Evolutionary conservation across 1,140 invertebrate species (phyloP).

Genomic region (Diachasmimorpha longicaudata): DNA sequence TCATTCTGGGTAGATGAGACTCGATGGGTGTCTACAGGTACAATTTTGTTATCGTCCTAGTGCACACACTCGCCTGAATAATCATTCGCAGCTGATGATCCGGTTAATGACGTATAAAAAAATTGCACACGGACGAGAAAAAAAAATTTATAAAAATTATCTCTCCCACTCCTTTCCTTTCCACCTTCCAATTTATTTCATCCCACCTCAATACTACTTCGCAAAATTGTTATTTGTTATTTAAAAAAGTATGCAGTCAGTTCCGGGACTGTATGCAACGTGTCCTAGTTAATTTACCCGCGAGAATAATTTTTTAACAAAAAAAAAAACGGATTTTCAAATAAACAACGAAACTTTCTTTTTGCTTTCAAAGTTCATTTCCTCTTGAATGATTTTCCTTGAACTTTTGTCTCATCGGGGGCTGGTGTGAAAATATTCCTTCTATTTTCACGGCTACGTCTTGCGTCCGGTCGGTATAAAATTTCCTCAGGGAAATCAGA

Average conservation of each 20-base stretch:
- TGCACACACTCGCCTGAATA: not conserved
- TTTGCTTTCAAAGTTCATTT: not conserved
- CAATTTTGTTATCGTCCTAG: not conserved
- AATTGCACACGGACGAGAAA: not conserved
- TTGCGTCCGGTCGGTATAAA: not conserved
- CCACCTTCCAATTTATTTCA: no score
- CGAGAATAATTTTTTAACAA: no score
- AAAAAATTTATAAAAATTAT: no score
- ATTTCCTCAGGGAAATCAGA: slow-evolving; percentile 24
- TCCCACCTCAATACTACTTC: no score
- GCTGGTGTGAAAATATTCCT: not conserved
- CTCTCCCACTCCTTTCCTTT: no score
- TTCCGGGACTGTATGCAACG: no score
- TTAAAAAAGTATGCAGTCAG: no score
- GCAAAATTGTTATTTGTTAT: no score
- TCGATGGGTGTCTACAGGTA: not conserved
- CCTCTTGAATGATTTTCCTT: not conserved
- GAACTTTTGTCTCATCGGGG: not conserved
- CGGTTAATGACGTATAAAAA: not conserved
- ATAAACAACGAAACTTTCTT: no score
- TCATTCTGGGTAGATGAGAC: not conserved
- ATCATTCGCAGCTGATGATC: not conserved
- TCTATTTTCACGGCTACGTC: not conserved
- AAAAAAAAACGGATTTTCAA: no score
- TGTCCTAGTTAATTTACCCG: no score